Percentiles rank a stretch among this genome's conserved stretches.
phyloP scores from a whole-genome alignment of 1,140 invertebrate genomes.

The Magallana gigas region DNA sequence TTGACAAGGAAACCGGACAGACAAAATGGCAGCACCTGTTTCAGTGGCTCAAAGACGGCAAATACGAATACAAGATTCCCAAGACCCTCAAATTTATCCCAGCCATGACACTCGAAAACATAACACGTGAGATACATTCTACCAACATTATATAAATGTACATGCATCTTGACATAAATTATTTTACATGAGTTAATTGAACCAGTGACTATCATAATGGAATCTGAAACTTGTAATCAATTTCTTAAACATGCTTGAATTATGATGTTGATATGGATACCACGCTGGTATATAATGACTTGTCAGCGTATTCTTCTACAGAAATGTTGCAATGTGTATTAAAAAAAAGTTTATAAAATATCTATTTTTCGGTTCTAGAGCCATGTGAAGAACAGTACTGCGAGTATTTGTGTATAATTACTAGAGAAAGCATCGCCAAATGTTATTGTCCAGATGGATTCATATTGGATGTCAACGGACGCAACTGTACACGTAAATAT shows the following conservation, averaged over 20 bases:
- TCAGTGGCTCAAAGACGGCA: not conserved
- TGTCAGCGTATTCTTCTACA: too few species aligned
- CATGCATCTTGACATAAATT: too few species aligned
- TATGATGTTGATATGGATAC: too few species aligned
- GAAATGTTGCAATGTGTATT: too few species aligned
- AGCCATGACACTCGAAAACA: not conserved
- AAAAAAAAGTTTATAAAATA: too few species aligned
- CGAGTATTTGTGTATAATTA: not conserved
- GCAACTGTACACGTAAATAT: conserved; percentile 13
- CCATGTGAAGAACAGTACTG: not conserved
- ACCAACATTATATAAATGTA: too few species aligned
- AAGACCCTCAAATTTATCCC: not conserved
- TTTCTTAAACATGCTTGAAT: too few species aligned
- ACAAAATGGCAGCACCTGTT: not conserved
- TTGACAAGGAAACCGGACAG: not conserved
- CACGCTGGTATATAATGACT: too few species aligned
- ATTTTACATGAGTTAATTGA: too few species aligned
- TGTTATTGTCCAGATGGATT: conserved; percentile 1
- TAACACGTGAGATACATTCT: not conserved
- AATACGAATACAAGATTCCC: conserved; percentile 20
- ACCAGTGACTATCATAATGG: too few species aligned
- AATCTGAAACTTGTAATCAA: too few species aligned
- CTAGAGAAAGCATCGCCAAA: not conserved
- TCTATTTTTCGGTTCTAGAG: not conserved
- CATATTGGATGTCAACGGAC: not conserved